Evolutionary conservation across 2,113 vertebrate genomes (phyloP), one percentile per base, ranked within the genome.

Genomic region (Isichthys henryi): DNA sequence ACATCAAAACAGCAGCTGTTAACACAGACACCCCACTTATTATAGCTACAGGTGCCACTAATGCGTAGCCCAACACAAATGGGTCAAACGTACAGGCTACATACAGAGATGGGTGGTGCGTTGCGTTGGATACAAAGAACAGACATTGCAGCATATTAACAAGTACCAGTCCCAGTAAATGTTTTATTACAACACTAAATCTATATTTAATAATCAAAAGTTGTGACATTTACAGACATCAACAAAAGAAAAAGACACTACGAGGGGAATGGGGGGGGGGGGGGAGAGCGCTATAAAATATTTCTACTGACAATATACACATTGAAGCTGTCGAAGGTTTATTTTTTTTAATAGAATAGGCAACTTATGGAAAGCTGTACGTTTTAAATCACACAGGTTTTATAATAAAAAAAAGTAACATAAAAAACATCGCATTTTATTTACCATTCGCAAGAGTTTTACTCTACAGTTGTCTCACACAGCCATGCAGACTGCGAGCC

Each of bases 161-260:
- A 52, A 87, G 49, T 53, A 96, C 96, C 96, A 97, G 97, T 97
- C 97, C 97, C 97, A 96, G 97, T 97, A 96, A 97, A 98, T 96
- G 97, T 96, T 98, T 99, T 99, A 99, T 99, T 99, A 99, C 98
- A 99, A 99, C 97, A 98, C 97, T 97, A 96, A 96, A 97, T 97
- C 97, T 97, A 98, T 94, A 89, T 92, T 95, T 95, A 97, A 97
- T 97, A 96, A 98, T 97, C 96, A 97, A 97, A 56, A 96, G 96
- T 97, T 97, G 96, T 97, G 95, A 97, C 97, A 97, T 97, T 96
- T 98, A 98, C 97, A 98, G 96, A 97, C 97, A 98, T 96, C 95
- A 97, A 97, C 95, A 95, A 92, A 95, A 95, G 88, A 92, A 89
- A 92, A 91, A n/a, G n/a, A 88, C 93, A 91, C 56, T 39, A 74